Evolutionary conservation across 2,113 vertebrate species (phyloP).

Genomic region (Tachuris rubrigastra): DNA sequence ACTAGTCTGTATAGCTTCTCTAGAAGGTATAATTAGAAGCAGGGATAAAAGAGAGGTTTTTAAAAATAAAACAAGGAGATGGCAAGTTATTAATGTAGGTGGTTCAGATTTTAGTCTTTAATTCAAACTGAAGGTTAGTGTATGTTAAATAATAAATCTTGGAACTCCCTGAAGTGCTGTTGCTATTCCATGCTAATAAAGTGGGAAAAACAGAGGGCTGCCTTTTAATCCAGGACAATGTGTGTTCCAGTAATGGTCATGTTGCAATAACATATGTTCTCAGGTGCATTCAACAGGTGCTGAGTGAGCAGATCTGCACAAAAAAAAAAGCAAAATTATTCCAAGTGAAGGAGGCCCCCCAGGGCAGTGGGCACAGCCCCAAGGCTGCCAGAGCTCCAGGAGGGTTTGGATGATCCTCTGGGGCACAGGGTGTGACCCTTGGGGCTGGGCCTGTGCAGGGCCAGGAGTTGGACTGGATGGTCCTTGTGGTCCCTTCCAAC

Average conservation of each 20-base stretch:
- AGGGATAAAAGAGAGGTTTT: neutral
- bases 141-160: neutral
- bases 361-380: neutral
- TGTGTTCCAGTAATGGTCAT: neutral
- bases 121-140: neutral
- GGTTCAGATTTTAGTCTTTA: neutral
- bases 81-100: constrained; percentile 2
- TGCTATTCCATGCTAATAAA: neutral
- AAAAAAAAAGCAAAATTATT: neutral
- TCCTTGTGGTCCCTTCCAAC: neutral
- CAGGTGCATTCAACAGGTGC: neutral
- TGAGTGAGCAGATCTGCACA: neutral
- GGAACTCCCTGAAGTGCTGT: neutral
- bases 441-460: neutral
- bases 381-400: neutral
- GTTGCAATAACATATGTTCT: neutral
- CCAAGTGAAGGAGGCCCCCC: neutral
- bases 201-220: neutral
- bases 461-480: neutral
- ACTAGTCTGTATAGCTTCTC: neutral
- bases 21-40: neutral
- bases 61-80: neutral
- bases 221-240: neutral
- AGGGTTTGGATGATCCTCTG: neutral
- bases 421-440: neutral